Percentiles rank a stretch among this genome's conserved stretches.
Evolutionary conservation across 2,888 invertebrate genomes (phyloP).

Genomic region (Chromoteleia sp.): DNA sequence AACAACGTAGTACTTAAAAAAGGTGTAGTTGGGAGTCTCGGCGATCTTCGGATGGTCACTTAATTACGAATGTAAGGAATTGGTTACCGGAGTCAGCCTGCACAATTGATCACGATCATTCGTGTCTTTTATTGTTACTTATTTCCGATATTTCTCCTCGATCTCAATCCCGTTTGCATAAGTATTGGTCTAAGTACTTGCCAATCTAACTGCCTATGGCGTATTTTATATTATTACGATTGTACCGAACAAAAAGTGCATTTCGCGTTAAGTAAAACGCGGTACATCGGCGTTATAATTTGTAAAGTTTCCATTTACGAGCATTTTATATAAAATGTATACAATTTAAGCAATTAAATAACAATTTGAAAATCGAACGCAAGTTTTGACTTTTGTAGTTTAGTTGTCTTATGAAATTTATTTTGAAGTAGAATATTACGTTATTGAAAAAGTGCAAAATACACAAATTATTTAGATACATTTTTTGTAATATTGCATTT

Average conservation of each 20-base stretch:
- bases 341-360: too few species aligned
- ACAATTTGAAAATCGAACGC: too few species aligned
- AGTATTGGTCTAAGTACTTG: conserved; percentile 56
- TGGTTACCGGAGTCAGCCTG: conserved; percentile 74
- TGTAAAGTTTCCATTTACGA: too few species aligned
- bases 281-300: too few species aligned
- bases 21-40: conserved; percentile 66
- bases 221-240: conserved; percentile 43
- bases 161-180: conserved; percentile 64
- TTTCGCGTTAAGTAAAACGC: background rate
- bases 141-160: conserved; percentile 70
- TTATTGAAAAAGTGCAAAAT: too few species aligned
- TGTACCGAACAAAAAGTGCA: conserved; percentile 3
- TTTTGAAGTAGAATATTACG: too few species aligned
- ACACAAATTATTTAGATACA: too few species aligned
- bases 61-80: conserved; percentile 77
- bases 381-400: too few species aligned
- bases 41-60: conserved; percentile 75
- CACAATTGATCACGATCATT: conserved; percentile 77
- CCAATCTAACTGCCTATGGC: conserved; percentile 41
- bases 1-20: conserved; percentile 72
- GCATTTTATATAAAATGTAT: too few species aligned
- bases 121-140: conserved; percentile 74
- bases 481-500: too few species aligned
- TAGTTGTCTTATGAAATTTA: too few species aligned